phyloP scores from a whole-genome alignment of 2,888 invertebrate species.

The Malthinus seriepunctatus region DNA sequence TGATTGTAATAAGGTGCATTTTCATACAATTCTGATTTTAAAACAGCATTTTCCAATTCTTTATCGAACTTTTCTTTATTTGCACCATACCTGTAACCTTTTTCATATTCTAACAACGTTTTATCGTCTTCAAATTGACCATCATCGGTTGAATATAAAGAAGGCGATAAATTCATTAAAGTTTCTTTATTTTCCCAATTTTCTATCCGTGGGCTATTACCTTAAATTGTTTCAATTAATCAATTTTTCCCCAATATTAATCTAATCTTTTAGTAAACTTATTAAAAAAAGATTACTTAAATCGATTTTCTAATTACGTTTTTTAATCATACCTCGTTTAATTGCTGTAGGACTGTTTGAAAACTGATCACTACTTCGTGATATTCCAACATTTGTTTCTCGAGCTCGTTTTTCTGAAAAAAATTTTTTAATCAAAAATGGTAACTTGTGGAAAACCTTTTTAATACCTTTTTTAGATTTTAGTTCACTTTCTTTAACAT shows the following conservation, averaged over 20 bases:
- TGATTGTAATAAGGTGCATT: constrained; percentile 61
- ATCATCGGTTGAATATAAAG: constrained; percentile 40
- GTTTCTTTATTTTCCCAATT: constrained; percentile 19
- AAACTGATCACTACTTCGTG: constrained; percentile 42
- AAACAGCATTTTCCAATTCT: constrained; percentile 62
- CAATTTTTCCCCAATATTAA: not conserved
- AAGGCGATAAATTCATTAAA: constrained; percentile 14
- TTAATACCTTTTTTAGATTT: constrained; percentile 48
- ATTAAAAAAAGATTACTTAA: not conserved
- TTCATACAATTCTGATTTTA: constrained; percentile 65
- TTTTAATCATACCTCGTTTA: constrained; percentile 47
- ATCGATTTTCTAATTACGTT: not conserved
- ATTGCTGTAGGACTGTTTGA: constrained; percentile 50
- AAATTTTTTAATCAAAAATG: constrained; percentile 4
- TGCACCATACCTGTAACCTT: constrained; percentile 50
- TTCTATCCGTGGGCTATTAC: constrained; percentile 9
- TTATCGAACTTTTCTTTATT: constrained; percentile 52
- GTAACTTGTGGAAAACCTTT: not conserved
- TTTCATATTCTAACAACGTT: constrained; percentile 50
- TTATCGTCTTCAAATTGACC: constrained; percentile 49
- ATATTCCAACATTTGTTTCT: constrained; percentile 40
- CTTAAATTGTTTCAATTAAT: constrained; percentile 8
- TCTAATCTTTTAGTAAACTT: not conserved
- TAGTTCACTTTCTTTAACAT: constrained; percentile 49
- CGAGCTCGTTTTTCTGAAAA: constrained; percentile 51